These are phyloP conservation scores for Sebastes flavidus DNA, from an alignment of 2,797 vertebrate genomes.

Conservation along the genomic window DNA sequence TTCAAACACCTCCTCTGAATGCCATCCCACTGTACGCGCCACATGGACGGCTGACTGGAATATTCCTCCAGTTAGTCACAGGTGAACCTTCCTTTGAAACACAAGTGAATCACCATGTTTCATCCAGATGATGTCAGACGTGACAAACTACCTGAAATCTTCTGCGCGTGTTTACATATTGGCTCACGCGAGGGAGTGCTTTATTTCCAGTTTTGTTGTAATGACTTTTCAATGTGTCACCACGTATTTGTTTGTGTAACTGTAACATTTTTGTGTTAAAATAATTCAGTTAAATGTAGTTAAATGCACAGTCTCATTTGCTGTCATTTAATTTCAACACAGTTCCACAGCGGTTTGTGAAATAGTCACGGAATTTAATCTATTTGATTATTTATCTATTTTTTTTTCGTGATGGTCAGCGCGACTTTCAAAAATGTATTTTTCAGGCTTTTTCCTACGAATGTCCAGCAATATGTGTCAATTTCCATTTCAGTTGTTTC, in stretches of 20 bases:
- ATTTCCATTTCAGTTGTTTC: no score
- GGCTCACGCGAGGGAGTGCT: background rate
- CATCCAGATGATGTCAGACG: slow-evolving; percentile 11
- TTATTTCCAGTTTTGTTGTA: background rate
- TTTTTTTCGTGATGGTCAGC: no score
- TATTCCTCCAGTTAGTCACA: slow-evolving; percentile 48
- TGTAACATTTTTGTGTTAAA: background rate
- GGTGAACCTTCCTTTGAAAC: slow-evolving; percentile 9
- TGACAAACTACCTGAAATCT: background rate
- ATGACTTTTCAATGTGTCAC: background rate
- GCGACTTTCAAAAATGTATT: no score
- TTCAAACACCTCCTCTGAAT: slow-evolving; percentile 29
- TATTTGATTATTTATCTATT: no score
- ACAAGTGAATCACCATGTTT: slow-evolving; percentile 33
- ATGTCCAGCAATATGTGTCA: no score
- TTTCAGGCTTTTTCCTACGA: no score
- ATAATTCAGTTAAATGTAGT: background rate
- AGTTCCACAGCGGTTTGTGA: accelerated
- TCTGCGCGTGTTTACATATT: slow-evolving; percentile 23
- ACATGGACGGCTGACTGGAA: slow-evolving; percentile 38
- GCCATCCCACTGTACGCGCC: background rate
- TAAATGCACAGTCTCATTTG: background rate
- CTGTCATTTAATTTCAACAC: background rate
- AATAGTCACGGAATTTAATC: no score
- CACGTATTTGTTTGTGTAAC: background rate